A percentile compares a stretch with the other conserved stretches of the same genome.
Evolutionary conservation across 2,888 invertebrate genomes (phyloP).

Genomic region (Ornithoptera alexandrae): DNA sequence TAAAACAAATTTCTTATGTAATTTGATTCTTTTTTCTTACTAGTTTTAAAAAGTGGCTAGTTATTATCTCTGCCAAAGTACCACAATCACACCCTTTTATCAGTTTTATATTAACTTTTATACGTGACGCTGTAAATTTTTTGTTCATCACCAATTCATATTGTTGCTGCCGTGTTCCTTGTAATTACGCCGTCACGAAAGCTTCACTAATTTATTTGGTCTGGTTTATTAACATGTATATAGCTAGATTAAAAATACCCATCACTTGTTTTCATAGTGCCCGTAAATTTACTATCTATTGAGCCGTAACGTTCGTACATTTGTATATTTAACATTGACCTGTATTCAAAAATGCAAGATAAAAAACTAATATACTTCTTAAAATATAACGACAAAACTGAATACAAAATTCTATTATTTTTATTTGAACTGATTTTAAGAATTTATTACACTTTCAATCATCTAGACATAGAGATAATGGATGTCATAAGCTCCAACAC

Average conservation of each 20-base stretch:
- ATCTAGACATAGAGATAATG: not conserved
- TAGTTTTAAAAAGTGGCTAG: not conserved
- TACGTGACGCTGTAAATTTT: not conserved
- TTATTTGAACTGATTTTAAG: no score
- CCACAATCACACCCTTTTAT: not conserved
- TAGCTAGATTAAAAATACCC: not conserved
- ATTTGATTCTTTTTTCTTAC: no score
- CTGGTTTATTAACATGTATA: not conserved
- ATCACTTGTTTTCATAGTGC: not conserved
- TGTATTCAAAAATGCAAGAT: not conserved
- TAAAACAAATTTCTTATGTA: no score
- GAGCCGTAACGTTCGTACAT: no score
- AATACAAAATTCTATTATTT: not conserved
- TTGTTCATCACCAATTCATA: not conserved
- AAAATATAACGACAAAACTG: not conserved
- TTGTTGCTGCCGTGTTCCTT: not conserved
- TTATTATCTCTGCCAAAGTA: not conserved
- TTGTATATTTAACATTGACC: not conserved
- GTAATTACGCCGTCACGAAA: not conserved
- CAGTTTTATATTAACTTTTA: not conserved
- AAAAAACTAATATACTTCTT: not conserved
- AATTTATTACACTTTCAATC: not conserved
- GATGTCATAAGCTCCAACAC: not conserved
- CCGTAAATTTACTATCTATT: not conserved
- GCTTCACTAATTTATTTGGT: not conserved